Conservation (phyloP, 2,888 invertebrate species). For the Euplexia lucipara region DNA sequence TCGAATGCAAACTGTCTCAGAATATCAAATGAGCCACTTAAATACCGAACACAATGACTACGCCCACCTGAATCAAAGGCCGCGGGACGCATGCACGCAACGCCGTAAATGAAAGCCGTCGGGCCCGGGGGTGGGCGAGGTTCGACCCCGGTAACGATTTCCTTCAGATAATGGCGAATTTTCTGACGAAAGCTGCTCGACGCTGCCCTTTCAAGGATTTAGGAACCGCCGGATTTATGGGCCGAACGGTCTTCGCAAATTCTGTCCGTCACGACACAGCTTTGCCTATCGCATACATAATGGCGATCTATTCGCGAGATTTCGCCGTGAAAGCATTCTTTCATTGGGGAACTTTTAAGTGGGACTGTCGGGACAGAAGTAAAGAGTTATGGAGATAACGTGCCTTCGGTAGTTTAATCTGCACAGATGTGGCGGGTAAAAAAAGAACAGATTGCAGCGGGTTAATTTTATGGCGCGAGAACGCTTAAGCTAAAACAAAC, state of each 20-base stretch:
- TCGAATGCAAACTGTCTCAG: conserved; percentile 89
- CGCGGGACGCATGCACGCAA: conserved; percentile 89
- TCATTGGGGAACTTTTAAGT: conserved; percentile 73
- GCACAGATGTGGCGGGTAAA: conserved; percentile 75
- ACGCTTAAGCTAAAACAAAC: conserved; percentile 82
- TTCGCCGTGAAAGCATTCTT: conserved; percentile 70
- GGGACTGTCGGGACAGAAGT: conserved; percentile 66
- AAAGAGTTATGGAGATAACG: conserved; percentile 80
- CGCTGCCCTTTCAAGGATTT: conserved; percentile 88
- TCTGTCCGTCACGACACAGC: conserved; percentile 81
- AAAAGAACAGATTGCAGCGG: conserved; percentile 77
- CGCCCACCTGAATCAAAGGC: conserved; percentile 89
- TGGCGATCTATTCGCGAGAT: conserved; percentile 71
- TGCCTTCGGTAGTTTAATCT: conserved; percentile 70
- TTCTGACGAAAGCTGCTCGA: conserved; percentile 88
- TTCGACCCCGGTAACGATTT: conserved; percentile 89
- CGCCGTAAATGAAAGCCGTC: conserved; percentile 87
- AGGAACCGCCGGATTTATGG: conserved; percentile 85
- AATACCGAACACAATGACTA: conserved; percentile 89
- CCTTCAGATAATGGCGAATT: conserved; percentile 90
- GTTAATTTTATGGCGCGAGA: conserved; percentile 81
- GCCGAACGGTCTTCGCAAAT: conserved; percentile 82
- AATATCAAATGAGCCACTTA: conserved; percentile 91
- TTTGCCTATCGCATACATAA: conserved; percentile 81
- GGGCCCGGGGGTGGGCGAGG: conserved; percentile 86